Conservation (phyloP, 2,113 vertebrate genomes). For the Callithrix jacchus region DNA sequence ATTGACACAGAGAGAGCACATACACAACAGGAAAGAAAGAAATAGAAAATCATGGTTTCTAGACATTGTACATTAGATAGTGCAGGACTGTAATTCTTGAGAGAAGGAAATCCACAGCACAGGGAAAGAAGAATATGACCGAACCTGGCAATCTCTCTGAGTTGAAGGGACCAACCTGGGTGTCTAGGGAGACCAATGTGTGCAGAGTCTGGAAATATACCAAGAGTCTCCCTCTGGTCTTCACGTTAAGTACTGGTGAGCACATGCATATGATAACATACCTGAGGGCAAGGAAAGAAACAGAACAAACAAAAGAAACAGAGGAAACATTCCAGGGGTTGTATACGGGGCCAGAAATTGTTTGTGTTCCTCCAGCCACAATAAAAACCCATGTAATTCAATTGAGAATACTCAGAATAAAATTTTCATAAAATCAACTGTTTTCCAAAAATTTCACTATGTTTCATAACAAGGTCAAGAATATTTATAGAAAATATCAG, state of each 20-base stretch:
- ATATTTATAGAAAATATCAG: background rate
- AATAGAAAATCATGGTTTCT: background rate
- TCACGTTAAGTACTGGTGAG: background rate
- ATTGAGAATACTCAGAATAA: background rate
- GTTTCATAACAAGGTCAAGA: background rate
- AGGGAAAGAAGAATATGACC: background rate
- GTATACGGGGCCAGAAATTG: background rate
- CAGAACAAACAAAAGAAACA: background rate
- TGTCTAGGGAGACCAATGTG: background rate
- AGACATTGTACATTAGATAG: background rate
- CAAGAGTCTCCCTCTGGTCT: background rate
- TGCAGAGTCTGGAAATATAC: background rate
- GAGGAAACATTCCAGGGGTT: background rate
- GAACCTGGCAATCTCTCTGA: background rate
- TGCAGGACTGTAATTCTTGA: background rate
- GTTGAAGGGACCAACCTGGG: background rate
- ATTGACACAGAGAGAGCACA: background rate
- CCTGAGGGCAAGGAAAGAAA: background rate
- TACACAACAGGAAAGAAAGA: background rate
- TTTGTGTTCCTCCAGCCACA: background rate
- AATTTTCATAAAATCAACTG: background rate
- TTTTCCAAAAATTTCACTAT: background rate
- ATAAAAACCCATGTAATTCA: background rate
- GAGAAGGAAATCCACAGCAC: background rate
- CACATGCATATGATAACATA: background rate